Base-by-base conservation (phyloP, 92 coral and sea anemone genomes). In the Anthopleura xanthogrammica region DNA sequence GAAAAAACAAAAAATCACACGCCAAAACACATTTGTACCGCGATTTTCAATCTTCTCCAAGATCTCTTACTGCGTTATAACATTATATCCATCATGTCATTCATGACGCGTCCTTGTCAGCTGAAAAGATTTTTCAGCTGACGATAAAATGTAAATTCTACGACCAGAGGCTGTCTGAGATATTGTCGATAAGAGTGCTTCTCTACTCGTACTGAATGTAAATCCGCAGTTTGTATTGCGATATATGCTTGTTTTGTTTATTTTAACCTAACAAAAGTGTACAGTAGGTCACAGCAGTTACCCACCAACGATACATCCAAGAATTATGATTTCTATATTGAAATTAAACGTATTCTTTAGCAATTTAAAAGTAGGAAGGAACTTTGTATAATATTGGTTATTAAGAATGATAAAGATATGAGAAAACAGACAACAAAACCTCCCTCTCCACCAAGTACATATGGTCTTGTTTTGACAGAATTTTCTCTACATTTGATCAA, bases 361-460 rank as follows among this genome's bases (percentile, higher is more conserved):
- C 24, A 36, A 60, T 60, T 60, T n/a, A 24, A 58, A 41, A 39
- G 82, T n/a, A 79, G 39, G 22, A 16, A n/a, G 36, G 11, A 13
- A 48, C 2, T 46, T 4, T 60, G 17, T 29, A 79, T 60, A 79
- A 77, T 7, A 46, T 77, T 77, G 62, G 72, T 41, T 13, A 81
- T 81, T 81, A 81, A 81, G 56, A 6, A 68, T 70, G 57, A 71
- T 81, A 16, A 79, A 24, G 57, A 68, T 60, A 50, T 13, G 77
- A 70, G 39, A 80, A 80, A 80, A 81, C 68, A 57, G 17, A 41
- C 23, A 81, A 62, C 40, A 46, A 48, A 20, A 60, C 52, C 52
- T 70, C 84, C 78, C 70, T 22, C 12, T 9, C 16, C 29, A 20
- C 22, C 17, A 19, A 42, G 48, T 46, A 70, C 78, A 81, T 46